Percentiles rank a stretch among this genome's conserved stretches.
Conservation (phyloP, 2,888 invertebrate genomes). For the Ganaspis brasiliensis region DNA sequence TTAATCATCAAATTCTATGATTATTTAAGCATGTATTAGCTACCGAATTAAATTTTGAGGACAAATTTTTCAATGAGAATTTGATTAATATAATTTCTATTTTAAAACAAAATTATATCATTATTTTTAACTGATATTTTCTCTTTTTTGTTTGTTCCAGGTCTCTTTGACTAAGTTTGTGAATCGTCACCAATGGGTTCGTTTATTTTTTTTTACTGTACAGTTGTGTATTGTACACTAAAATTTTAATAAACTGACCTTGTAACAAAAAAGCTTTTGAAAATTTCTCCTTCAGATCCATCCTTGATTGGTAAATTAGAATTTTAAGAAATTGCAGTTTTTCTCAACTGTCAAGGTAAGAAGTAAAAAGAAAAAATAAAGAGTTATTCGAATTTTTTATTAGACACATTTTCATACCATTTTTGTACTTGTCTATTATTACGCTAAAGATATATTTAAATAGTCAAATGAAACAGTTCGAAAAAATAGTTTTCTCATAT, state of each 20-base stretch:
- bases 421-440: slow-evolving; percentile 33
- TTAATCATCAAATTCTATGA: slow-evolving; percentile 79
- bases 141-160: slow-evolving; percentile 51
- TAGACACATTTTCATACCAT: slow-evolving; percentile 30
- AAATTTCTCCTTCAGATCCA: slow-evolving; percentile 40
- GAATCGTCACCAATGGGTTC: slow-evolving; percentile 63
- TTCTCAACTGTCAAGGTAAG: too few species aligned
- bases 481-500: slow-evolving; percentile 52
- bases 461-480: slow-evolving; percentile 46
- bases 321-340: not conserved
- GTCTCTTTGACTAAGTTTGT: slow-evolving; percentile 57
- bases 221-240: slow-evolving; percentile 76
- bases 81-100: too few species aligned
- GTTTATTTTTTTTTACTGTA: slow-evolving; percentile 68
- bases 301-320: not conserved
- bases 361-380: not conserved
- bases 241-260: slow-evolving; percentile 65
- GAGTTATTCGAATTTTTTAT: slow-evolving; percentile 13
- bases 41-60: slow-evolving; percentile 79
- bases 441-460: slow-evolving; percentile 45
- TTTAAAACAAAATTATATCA: too few species aligned
- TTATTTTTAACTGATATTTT: too few species aligned
- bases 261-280: slow-evolving; percentile 50
- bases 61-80: slow-evolving; percentile 68
- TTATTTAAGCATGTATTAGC: slow-evolving; percentile 84